Evolutionary conservation across 2,113 vertebrate species (phyloP), one percentile per base, ranked within the genome.

Genomic region (Neopipo cinnamomea): DNA sequence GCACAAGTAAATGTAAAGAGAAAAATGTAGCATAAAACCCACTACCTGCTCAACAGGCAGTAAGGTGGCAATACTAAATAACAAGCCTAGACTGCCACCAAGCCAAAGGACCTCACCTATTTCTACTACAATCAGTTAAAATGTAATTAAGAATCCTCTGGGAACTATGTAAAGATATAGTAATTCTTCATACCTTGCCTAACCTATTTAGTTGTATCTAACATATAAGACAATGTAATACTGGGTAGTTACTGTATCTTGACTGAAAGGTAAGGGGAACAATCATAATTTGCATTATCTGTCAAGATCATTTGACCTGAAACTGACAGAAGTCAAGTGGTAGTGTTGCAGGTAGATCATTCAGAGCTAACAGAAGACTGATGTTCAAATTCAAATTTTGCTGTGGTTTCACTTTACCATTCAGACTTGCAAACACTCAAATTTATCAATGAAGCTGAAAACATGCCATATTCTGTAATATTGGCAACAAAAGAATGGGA

Each of bases 381-480:
- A 8, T 13, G 66, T 76, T 75, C 47, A 76, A 59, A 89, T 59
- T 47, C 17, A 33, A 61, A 65, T 44, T 79, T 41, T 76, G 12
- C 47, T 22, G 21, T 56, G 27, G 53, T 65, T 94, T 93, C 39
- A 41, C 61, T 65, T 91, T 37, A 74, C 30, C 21, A n/a, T 46
- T 62, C 72, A 74, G 56, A 68, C 11, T 53, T 77, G 16, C 52
- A 61, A 88, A 87, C 46, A 22, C 19, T n/a, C n/a, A n/a, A n/a
- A 78, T 83, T 85, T 50, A 63, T 56, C 44, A 91, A 8, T 11
- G 56, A 74, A 77, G 42, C 85, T 74, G 44, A 91, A 74, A 81
- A 92, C 27, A 59, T 7, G 11, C 9, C 30, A 66, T 9, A 28
- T 0, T 0, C 27, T 83, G 6, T 50, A 71, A n/a, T 4, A n/a